Evolutionary conservation across 2,797 vertebrate genomes (phyloP), one percentile per base, ranked within the genome.

Genomic region (Sebastes taczanowskii): DNA sequence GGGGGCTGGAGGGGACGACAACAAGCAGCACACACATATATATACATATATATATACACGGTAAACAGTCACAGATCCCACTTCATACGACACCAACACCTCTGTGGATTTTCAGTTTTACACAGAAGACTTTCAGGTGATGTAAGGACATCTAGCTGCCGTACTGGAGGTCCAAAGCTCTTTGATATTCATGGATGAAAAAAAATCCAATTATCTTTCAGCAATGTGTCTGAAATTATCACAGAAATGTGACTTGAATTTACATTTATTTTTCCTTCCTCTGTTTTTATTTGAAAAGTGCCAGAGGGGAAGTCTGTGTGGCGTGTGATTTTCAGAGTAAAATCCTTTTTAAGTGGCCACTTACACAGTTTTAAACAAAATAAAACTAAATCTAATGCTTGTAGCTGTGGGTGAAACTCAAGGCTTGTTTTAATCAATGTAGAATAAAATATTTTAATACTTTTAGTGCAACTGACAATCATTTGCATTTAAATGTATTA

Each of bases 1-100:
- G 98, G n/a, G 98, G 98, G 86, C 98, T 99, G 90, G 0, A 75
- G 71, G 68, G 29, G 58, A 70, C 5, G 25, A 76, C 35, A 22
- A 67, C 49, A 38, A 63, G 4, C 29, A 20, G 38, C 30, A 64
- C 22, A 34, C 16, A 64, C 23, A 38, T 10, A 25, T 10, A 25
- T 5, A 22, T 7, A 38, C 23, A 23, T 23, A 23, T 23, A 23
- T 23, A 23, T 23, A 23, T 23, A 49, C 8, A 77, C 1, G 71
- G 27, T 11, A 59, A 0, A 71, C 8, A 4, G 78, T 88, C 66
- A 90, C 63, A 7, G 18, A 4, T 23, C 3, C 8, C 25, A 29
- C 14, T 6, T 53, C 4, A 63, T 4, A 30, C 5, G 0, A n/a
- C 18, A 27, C n/a, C 18, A 27, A 38, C 34, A 49, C 9, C n/a